A percentile compares a stretch with the other conserved stretches of the same genome.
Evolutionary conservation across 2,113 vertebrate genomes (phyloP).

Genomic region (Ictalurus punctatus): DNA sequence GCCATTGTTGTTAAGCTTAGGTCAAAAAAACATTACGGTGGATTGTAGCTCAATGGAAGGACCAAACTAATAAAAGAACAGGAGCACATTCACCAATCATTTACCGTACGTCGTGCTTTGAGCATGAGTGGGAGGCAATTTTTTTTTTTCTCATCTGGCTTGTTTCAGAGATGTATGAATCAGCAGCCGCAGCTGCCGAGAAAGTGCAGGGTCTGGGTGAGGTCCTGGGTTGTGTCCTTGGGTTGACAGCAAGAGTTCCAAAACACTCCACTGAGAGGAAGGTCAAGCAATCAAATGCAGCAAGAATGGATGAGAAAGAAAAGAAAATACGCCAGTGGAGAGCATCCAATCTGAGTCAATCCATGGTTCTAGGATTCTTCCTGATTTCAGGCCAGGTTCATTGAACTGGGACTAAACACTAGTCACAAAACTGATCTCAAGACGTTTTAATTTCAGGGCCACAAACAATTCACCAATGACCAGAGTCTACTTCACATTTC

Average conservation of each 20-base stretch:
- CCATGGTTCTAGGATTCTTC: neutral
- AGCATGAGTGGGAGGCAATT: conserved; percentile 18
- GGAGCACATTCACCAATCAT: conserved; percentile 21
- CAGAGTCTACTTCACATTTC: conserved; percentile 35
- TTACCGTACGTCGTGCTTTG: neutral
- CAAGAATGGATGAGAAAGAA: conserved; percentile 39
- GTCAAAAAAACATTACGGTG: conserved; percentile 1
- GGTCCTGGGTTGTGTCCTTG: conserved; percentile 27
- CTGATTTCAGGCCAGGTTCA: neutral
- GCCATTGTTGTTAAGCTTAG: neutral
- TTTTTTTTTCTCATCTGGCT: conserved; percentile 16
- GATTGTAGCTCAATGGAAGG: neutral
- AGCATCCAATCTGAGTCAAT: neutral
- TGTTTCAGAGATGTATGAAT: conserved; percentile 38
- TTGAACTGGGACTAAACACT: neutral
- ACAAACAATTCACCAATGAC: neutral
- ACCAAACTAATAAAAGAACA: conserved; percentile 18
- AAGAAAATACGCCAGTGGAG: conserved; percentile 13
- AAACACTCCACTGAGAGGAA: conserved; percentile 27
- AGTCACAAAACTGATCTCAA: neutral
- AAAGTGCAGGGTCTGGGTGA: conserved; percentile 41
- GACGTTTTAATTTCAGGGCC: neutral
- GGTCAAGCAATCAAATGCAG: conserved; percentile 7
- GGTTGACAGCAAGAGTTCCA: conserved; percentile 8
- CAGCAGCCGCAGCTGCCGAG: conserved; percentile 43